These are phyloP conservation scores for Eupithecia tripunctaria DNA, from an alignment of 2,888 invertebrate species.

Conservation along the genomic window DNA sequence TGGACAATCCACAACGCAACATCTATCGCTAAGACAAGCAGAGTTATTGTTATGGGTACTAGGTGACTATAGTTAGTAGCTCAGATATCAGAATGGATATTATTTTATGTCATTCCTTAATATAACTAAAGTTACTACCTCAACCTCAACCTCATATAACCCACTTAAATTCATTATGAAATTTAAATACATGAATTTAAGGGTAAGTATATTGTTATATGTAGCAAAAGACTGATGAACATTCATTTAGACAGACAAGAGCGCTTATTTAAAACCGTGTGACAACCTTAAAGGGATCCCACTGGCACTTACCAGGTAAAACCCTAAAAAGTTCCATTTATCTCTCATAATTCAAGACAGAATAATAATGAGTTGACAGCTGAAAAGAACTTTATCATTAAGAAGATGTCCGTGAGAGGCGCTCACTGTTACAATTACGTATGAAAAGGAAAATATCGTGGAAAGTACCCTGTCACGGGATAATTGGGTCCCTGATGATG, in stretches of 20 bases:
- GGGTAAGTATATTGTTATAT: too few species aligned
- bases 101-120: too few species aligned
- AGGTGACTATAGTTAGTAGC: too few species aligned
- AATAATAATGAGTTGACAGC: constrained; percentile 45
- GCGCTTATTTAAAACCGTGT: background rate
- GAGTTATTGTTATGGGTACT: too few species aligned
- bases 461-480: constrained; percentile 29
- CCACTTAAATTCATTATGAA: too few species aligned
- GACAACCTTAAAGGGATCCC: background rate
- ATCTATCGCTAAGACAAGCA: too few species aligned
- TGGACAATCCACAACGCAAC: too few species aligned
- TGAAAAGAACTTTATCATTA: constrained; percentile 52
- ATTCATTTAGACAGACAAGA: background rate
- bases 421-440: constrained; percentile 58
- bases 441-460: constrained; percentile 48
- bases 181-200: too few species aligned
- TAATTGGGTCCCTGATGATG: constrained; percentile 34
- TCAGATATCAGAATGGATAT: too few species aligned
- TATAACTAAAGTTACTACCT: too few species aligned
- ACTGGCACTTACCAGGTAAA: constrained; percentile 6
- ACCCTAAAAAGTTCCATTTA: constrained; percentile 4
- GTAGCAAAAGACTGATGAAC: too few species aligned
- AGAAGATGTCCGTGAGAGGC: constrained; percentile 52
- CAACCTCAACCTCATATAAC: too few species aligned
- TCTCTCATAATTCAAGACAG: constrained; percentile 23